Conservation (phyloP, 1,140 invertebrate genomes). For the Lordiphosa mommai region DNA sequence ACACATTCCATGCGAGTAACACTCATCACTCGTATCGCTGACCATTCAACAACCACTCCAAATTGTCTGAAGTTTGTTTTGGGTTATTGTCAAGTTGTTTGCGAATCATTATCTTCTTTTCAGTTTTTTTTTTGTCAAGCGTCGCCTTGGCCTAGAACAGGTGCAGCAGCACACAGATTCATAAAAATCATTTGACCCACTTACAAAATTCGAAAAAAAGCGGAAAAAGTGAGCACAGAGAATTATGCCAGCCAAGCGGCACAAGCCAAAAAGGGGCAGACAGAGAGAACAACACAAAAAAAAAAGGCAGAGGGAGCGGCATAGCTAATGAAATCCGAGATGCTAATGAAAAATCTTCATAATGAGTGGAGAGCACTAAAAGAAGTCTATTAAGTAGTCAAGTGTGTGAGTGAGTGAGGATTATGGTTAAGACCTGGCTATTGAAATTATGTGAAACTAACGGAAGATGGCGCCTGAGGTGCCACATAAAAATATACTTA, state of each 20-base stretch:
- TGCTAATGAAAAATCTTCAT: slow-evolving; percentile 33
- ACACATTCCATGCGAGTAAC: slow-evolving; percentile 1
- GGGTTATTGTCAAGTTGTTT: not conserved
- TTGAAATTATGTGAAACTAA: too few species aligned
- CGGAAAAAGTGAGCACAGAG: slow-evolving; percentile 3
- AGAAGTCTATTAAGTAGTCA: slow-evolving; percentile 25
- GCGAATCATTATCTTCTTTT: slow-evolving; percentile 4
- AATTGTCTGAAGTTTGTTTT: slow-evolving; percentile 23
- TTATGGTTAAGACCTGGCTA: too few species aligned
- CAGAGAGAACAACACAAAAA: not conserved
- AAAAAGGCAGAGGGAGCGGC: not conserved
- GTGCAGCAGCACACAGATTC: slow-evolving; percentile 18
- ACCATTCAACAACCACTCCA: slow-evolving; percentile 43
- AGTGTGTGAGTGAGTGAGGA: not conserved
- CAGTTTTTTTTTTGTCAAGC: slow-evolving; percentile 36
- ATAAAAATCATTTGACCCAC: slow-evolving; percentile 32
- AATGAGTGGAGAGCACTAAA: slow-evolving; percentile 11
- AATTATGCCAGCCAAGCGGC: slow-evolving; percentile 38
- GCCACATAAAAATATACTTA: too few species aligned
- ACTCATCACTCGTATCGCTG: slow-evolving; percentile 34
- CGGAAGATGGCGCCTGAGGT: too few species aligned
- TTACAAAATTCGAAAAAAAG: slow-evolving; percentile 23
- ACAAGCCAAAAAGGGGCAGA: slow-evolving; percentile 33
- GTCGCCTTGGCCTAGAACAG: slow-evolving; percentile 28
- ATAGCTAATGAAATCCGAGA: slow-evolving; percentile 42